Conservation (phyloP, 1,140 invertebrate species). For the Pararge aegeria region DNA sequence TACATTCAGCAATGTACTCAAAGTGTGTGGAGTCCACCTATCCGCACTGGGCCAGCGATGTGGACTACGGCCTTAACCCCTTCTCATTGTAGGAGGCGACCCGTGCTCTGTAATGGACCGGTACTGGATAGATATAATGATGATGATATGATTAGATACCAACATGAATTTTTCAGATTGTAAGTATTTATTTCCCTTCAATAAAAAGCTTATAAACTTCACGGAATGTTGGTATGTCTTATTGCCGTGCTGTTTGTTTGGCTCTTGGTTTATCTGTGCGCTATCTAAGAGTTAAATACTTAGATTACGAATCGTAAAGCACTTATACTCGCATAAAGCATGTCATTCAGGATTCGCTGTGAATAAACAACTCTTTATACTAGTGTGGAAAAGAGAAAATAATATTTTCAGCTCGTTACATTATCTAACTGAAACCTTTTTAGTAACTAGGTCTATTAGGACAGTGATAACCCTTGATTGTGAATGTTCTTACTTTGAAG, state of each 20-base stretch:
- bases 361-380: neutral
- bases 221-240: neutral
- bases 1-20: too few relatives aligned
- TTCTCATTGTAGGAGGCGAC: too few relatives aligned
- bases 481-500: neutral
- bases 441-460: neutral
- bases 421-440: neutral
- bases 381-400: constrained; percentile 10
- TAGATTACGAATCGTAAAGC: constrained; percentile 45
- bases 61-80: too few relatives aligned
- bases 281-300: constrained; percentile 43
- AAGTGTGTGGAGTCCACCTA: too few relatives aligned
- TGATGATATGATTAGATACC: too few relatives aligned
- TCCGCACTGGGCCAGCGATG: too few relatives aligned
- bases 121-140: too few relatives aligned
- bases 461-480: neutral
- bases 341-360: constrained; percentile 10
- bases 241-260: constrained; percentile 12
- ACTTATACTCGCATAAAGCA: constrained; percentile 33
- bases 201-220: constrained; percentile 1
- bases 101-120: too few relatives aligned
- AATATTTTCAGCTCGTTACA: neutral
- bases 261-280: constrained; percentile 29
- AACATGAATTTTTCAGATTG: neutral
- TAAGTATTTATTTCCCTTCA: neutral